Evolutionary conservation across 2,888 invertebrate species (phyloP).

Genomic region (Hyposoter didymator): DNA sequence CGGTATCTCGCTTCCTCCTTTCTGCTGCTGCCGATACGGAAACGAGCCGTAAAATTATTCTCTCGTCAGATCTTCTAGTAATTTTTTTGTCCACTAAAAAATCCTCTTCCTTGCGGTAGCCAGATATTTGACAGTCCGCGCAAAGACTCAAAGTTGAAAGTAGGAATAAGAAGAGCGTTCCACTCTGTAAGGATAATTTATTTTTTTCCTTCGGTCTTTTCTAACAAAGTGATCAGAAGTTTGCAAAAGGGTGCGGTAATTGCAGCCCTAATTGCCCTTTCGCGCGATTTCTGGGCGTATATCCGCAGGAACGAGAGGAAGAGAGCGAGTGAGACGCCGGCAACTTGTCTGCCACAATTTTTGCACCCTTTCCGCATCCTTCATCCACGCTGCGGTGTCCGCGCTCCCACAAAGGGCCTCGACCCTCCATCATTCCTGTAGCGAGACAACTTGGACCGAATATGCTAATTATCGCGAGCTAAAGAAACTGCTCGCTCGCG

Average conservation of each 20-base stretch:
- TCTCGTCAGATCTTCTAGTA: not conserved
- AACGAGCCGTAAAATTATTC: conserved; percentile 36
- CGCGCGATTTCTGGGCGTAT: conserved; percentile 67
- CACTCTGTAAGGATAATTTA: not conserved
- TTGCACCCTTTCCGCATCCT: conserved; percentile 36
- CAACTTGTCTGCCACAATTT: conserved; percentile 31
- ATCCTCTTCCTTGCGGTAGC: not conserved
- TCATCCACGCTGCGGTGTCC: conserved; percentile 39
- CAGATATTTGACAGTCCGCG: not conserved
- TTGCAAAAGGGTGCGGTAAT: conserved; percentile 65
- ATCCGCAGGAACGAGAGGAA: conserved; percentile 38
- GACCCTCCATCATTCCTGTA: conserved; percentile 3
- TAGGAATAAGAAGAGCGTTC: not conserved
- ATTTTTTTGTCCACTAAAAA: conserved; percentile 2
- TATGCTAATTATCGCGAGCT: conserved; percentile 80
- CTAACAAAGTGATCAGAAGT: conserved; percentile 22
- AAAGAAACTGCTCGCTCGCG: conserved; percentile 30
- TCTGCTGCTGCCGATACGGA: conserved; percentile 8
- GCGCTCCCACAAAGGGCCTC: conserved; percentile 16
- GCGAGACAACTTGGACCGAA: conserved; percentile 70
- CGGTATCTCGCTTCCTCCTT: not conserved
- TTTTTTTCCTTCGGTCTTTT: not conserved
- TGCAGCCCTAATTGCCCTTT: conserved; percentile 69
- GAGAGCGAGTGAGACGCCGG: conserved; percentile 60
- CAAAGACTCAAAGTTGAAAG: conserved; percentile 9